These are phyloP conservation scores for Lacerta agilis DNA, from an alignment of 2,797 vertebrate genomes.

Conservation along the genomic window DNA sequence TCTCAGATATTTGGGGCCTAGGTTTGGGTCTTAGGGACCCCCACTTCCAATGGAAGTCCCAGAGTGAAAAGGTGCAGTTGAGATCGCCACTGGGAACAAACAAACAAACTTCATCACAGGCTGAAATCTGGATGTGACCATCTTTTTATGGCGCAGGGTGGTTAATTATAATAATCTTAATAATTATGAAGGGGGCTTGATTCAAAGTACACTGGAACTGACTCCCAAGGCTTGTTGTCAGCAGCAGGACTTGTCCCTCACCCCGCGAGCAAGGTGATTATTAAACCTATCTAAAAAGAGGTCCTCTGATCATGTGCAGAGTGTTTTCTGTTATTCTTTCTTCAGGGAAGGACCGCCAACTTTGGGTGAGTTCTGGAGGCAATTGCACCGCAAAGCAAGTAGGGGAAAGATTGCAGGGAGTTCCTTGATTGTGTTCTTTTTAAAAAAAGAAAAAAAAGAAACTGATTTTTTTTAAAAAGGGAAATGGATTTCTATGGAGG, in stretches of 20 bases:
- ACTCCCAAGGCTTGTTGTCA: background rate
- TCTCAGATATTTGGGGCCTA: background rate
- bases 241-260: background rate
- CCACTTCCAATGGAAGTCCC: background rate
- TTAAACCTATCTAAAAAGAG: background rate
- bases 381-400: background rate
- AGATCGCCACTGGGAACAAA: background rate
- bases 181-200: no score
- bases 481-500: background rate
- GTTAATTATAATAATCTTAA: no score
- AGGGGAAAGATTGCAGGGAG: background rate
- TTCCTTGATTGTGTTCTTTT: background rate
- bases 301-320: background rate
- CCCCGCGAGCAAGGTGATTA: background rate
- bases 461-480: no score
- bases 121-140: background rate
- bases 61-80: no score
- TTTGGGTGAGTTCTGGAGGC: fast-evolving
- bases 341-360: background rate
- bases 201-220: no score
- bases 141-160: no score
- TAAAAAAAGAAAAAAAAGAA: background rate
- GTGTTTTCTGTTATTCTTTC: background rate
- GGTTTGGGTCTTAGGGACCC: background rate
- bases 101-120: background rate